phyloP scores from a whole-genome alignment of 2,113 vertebrate genomes.

The Bettongia penicillata region DNA sequence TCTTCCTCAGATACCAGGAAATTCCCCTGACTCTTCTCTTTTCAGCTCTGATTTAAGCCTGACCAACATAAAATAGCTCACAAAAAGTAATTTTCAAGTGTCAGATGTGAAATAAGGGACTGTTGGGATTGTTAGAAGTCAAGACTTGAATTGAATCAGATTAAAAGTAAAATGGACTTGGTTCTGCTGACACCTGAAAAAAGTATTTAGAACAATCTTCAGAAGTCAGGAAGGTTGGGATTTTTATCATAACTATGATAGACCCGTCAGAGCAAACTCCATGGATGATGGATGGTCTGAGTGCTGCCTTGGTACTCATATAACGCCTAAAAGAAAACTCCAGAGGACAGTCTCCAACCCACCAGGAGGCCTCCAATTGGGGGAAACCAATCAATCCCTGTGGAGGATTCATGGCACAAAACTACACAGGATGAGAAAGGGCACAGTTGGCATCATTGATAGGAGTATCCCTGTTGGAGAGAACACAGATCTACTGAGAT shows the following conservation, averaged over 20 bases:
- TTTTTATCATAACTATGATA: background rate
- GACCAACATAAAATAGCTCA: background rate
- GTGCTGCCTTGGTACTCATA: too few relatives aligned
- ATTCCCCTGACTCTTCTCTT: background rate
- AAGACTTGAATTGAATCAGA: conserved; percentile 11
- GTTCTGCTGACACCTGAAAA: conserved; percentile 33
- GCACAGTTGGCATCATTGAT: too few relatives aligned
- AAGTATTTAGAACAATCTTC: conserved; percentile 4
- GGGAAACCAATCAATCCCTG: too few relatives aligned
- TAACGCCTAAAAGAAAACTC: too few relatives aligned
- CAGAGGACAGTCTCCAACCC: too few relatives aligned
- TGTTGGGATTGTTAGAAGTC: background rate
- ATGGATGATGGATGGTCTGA: too few relatives aligned
- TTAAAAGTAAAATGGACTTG: conserved; percentile 21
- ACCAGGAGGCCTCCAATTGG: too few relatives aligned
- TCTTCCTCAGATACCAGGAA: background rate
- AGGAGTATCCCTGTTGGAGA: too few relatives aligned
- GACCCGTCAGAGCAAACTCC: too few relatives aligned
- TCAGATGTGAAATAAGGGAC: conserved; percentile 23
- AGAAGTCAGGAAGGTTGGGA: background rate
- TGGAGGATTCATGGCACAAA: too few relatives aligned
- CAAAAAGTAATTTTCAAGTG: conserved; percentile 11
- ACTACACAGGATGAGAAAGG: too few relatives aligned
- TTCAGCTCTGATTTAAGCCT: background rate
- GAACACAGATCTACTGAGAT: too few relatives aligned